A percentile compares a stretch with the other conserved stretches of the same genome.
Conservation (phyloP, 2,888 invertebrate species). For the Cheiracanthium punctorium region DNA sequence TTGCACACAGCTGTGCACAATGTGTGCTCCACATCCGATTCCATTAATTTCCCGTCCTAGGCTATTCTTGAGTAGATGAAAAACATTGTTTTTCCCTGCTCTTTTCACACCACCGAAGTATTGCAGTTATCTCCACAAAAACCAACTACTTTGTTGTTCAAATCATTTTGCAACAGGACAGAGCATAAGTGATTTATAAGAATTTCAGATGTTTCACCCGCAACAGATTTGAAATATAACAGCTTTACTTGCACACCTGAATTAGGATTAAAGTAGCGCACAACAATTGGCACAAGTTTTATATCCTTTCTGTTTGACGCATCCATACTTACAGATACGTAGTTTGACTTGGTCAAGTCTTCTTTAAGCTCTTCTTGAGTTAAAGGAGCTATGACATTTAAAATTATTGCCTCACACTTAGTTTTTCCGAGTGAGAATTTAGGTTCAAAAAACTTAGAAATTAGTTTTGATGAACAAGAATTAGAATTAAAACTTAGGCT, state of each 20-base stretch:
- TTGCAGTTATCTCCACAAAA: slow-evolving; percentile 6
- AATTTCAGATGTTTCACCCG: not conserved
- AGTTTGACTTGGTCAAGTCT: not conserved
- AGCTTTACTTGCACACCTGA: not conserved
- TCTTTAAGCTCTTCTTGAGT: no score
- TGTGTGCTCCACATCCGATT: no score
- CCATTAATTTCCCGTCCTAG: slow-evolving; percentile 9
- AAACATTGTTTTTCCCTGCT: not conserved
- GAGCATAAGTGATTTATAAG: not conserved
- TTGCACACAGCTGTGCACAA: no score
- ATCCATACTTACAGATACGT: not conserved
- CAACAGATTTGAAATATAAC: not conserved
- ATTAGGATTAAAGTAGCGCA: not conserved
- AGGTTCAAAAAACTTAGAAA: not conserved
- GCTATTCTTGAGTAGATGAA: not conserved
- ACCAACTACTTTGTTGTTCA: no score
- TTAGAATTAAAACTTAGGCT: not conserved
- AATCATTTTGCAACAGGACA: slow-evolving; percentile 6
- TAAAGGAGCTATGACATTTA: not conserved
- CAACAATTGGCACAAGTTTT: not conserved
- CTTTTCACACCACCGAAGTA: not conserved
- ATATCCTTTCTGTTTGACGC: not conserved
- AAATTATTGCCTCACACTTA: not conserved
- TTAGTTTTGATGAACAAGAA: not conserved
- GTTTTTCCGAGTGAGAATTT: no score